These are phyloP conservation scores for Drosophila parvula DNA, from an alignment of 1,140 invertebrate genomes.

Conservation along the genomic window DNA sequence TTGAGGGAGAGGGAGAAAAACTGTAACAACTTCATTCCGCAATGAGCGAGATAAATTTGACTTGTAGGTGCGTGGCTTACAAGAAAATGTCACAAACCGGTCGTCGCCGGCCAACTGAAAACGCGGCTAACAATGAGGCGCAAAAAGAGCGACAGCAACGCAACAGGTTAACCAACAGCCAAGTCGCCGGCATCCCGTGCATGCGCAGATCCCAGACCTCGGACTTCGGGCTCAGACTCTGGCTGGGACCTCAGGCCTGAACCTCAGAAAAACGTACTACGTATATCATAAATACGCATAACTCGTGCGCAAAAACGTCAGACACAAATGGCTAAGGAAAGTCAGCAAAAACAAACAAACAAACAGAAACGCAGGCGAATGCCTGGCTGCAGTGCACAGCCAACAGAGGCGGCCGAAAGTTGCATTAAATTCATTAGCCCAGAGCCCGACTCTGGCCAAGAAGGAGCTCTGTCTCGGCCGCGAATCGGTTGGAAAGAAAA, in stretches of 20 bases:
- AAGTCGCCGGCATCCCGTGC: conserved; percentile 40
- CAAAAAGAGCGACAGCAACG: conserved; percentile 75
- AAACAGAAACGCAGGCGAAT: conserved; percentile 54
- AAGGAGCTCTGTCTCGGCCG: conserved; percentile 34
- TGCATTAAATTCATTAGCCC: conserved; percentile 80
- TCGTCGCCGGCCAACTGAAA: conserved; percentile 30
- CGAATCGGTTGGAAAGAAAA: conserved; percentile 38
- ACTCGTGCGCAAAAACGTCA: conserved; percentile 81
- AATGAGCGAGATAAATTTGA: conserved; percentile 76
- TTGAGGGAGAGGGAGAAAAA: conserved; percentile 46
- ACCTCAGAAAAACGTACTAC: conserved; percentile 37
- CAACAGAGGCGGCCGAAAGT: conserved; percentile 57
- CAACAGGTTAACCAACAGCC: conserved; percentile 71
- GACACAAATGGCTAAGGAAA: conserved; percentile 68
- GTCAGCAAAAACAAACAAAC: conserved; percentile 54
- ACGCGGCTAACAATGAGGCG: conserved; percentile 44
- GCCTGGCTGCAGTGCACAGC: conserved; percentile 66
- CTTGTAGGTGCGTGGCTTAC: conserved; percentile 79
- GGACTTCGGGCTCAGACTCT: not conserved
- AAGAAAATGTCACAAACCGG: conserved; percentile 80
- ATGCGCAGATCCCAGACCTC: conserved; percentile 53
- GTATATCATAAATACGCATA: conserved; percentile 83
- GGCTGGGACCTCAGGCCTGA: conserved; percentile 12
- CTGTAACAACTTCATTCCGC: conserved; percentile 79
- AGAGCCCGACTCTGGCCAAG: conserved; percentile 45